A percentile compares a stretch with the other conserved stretches of the same genome.
Evolutionary conservation across 1,140 invertebrate species (phyloP).

Genomic region (Drosophila willistoni): DNA sequence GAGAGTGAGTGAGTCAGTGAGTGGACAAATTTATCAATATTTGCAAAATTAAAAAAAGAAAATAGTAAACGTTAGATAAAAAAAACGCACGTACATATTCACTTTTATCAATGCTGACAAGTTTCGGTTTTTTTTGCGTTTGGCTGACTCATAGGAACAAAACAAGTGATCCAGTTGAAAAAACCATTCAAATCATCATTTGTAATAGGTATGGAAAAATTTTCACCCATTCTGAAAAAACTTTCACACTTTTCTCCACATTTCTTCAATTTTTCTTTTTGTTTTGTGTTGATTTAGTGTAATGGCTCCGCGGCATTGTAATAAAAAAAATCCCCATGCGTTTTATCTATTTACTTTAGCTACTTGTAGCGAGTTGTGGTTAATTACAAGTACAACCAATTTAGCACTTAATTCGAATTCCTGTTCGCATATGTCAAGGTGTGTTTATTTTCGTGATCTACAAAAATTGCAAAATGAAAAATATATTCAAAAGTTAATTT

Average conservation of each 20-base stretch:
- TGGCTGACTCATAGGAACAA: not conserved
- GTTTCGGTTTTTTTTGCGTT: no score
- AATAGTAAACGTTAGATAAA: not conserved
- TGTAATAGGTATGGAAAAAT: not conserved
- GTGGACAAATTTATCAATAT: not conserved
- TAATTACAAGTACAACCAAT: not conserved
- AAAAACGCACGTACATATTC: not conserved
- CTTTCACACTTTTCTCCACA: conserved; percentile 5
- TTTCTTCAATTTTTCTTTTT: not conserved
- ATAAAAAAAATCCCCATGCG: not conserved
- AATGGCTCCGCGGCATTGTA: not conserved
- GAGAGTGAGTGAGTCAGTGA: not conserved
- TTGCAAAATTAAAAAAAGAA: not conserved
- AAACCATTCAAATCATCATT: not conserved
- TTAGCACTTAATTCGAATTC: not conserved
- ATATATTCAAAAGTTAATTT: conserved; percentile 3
- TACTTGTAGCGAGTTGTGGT: not conserved
- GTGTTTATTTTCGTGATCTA: not conserved
- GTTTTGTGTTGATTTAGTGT: not conserved
- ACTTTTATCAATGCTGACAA: conserved; percentile 4
- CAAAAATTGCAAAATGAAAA: not conserved
- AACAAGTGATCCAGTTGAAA: not conserved
- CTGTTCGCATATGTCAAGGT: not conserved
- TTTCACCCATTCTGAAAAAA: not conserved
- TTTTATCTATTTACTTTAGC: conserved; percentile 5